Percentiles rank a stretch among this genome's conserved stretches.
phyloP scores from a whole-genome alignment of 2,113 vertebrate genomes.

The Seriola dumerili region DNA sequence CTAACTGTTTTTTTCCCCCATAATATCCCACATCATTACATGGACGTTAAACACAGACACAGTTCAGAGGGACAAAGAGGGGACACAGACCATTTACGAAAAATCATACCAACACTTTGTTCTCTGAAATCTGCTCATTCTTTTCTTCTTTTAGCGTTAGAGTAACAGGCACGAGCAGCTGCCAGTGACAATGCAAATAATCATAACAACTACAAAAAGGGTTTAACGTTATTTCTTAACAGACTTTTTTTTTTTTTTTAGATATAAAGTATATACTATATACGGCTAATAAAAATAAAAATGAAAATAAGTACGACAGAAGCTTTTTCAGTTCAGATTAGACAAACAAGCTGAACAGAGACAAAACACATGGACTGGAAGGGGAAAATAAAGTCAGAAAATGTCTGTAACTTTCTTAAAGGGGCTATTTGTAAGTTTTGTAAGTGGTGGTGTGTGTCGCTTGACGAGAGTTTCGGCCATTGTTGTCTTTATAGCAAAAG shows the following conservation, averaged over 20 bases:
- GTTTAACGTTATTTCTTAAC: background rate
- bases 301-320: background rate
- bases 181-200: background rate
- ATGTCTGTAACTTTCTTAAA: too few relatives aligned
- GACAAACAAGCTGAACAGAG: background rate
- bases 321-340: background rate
- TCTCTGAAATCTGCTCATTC: background rate
- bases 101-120: slow-evolving; percentile 1
- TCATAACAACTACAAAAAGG: background rate
- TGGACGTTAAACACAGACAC: slow-evolving; percentile 45
- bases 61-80: slow-evolving; percentile 20
- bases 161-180: slow-evolving; percentile 1
- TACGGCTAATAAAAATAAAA: background rate
- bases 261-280: background rate
- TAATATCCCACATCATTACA: slow-evolving; percentile 23
- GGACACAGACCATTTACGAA: background rate
- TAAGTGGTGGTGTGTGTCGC: too few relatives aligned
- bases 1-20: background rate
- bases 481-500: too few relatives aligned
- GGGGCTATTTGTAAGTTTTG: too few relatives aligned
- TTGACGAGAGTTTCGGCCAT: too few relatives aligned
- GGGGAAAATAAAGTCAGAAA: too few relatives aligned
- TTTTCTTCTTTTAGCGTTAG: background rate
- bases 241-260: too few relatives aligned
- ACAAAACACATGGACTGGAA: background rate